phyloP scores from a whole-genome alignment of 1,140 invertebrate species.

The Arion vulgaris region DNA sequence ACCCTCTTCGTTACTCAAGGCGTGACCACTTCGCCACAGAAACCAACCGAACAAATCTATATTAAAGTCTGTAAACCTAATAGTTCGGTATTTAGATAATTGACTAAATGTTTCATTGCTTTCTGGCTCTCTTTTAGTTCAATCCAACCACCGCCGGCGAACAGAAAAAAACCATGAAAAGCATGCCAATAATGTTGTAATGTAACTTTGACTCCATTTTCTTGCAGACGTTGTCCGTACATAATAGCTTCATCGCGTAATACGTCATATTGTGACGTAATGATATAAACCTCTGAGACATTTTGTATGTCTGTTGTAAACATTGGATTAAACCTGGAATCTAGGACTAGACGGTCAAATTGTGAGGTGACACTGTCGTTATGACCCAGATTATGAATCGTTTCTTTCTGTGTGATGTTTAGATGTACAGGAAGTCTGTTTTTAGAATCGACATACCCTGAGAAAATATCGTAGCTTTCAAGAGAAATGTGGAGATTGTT shows the following conservation, averaged over 20 bases:
- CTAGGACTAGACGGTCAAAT: slow-evolving; percentile 46
- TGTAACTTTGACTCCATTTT: slow-evolving; percentile 54
- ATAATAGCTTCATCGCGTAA: slow-evolving; percentile 65
- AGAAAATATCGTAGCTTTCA: slow-evolving; percentile 7
- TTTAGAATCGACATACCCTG: slow-evolving; percentile 51
- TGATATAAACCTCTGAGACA: slow-evolving; percentile 59
- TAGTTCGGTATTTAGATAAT: slow-evolving; percentile 49
- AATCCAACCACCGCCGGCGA: slow-evolving; percentile 55
- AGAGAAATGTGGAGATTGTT: slow-evolving; percentile 59
- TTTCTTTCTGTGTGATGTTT: slow-evolving; percentile 47
- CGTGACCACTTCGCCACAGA: too few relatives aligned
- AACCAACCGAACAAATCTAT: too few relatives aligned
- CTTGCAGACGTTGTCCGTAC: slow-evolving; percentile 57
- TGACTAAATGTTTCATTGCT: slow-evolving; percentile 55
- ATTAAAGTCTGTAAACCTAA: neutral
- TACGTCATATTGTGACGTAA: slow-evolving; percentile 67
- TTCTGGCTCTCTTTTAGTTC: slow-evolving; percentile 48
- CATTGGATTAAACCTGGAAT: slow-evolving; percentile 57
- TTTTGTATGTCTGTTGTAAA: slow-evolving; percentile 43
- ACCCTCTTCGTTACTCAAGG: too few relatives aligned
- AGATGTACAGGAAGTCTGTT: slow-evolving; percentile 49
- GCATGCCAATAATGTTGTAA: slow-evolving; percentile 58
- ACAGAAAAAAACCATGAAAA: slow-evolving; percentile 66
- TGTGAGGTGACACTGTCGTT: slow-evolving; percentile 36
- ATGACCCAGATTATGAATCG: slow-evolving; percentile 9